A percentile compares a stretch with the other conserved stretches of the same genome.
These are phyloP conservation scores for Brachyrhaphis roseni DNA, from an alignment of 2,797 vertebrate genomes.

Conservation along the genomic window DNA sequence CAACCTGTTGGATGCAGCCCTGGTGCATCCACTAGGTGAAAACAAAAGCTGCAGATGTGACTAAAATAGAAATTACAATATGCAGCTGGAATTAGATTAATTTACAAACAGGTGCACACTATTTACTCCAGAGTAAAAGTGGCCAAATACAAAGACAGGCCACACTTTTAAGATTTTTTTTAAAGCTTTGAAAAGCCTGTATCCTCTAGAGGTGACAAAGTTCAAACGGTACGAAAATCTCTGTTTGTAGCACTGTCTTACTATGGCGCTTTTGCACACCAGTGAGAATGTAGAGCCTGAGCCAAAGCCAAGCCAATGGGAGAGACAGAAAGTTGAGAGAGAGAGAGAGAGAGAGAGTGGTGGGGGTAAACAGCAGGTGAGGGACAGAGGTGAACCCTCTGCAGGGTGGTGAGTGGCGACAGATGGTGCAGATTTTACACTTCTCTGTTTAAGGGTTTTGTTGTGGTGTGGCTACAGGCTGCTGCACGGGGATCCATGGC, in stretches of 20 bases:
- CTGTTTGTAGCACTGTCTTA: background rate
- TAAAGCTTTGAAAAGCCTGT: background rate
- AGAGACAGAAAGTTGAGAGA: background rate
- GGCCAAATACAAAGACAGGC: background rate
- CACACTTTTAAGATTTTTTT: background rate
- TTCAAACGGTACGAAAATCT: background rate
- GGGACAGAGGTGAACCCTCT: constrained; percentile 40
- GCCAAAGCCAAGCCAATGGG: constrained; percentile 1
- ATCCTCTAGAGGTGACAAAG: background rate
- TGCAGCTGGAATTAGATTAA: background rate
- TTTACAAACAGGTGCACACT: background rate
- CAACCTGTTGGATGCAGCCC: background rate
- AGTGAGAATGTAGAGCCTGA: constrained; percentile 1
- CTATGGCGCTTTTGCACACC: background rate
- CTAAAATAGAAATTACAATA: background rate
- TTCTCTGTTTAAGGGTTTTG: constrained; percentile 82
- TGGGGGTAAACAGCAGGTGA: background rate
- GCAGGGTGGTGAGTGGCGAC: constrained; percentile 57
- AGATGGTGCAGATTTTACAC: constrained; percentile 77
- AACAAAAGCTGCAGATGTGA: too few relatives aligned
- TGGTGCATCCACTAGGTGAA: too few relatives aligned
- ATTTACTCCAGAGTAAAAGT: background rate
- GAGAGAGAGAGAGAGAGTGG: background rate
- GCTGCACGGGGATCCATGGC: constrained; percentile 74
- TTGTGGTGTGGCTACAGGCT: constrained; percentile 80